Base-by-base conservation (phyloP, 2,113 vertebrate genomes). In the Macaca mulatta region DNA sequence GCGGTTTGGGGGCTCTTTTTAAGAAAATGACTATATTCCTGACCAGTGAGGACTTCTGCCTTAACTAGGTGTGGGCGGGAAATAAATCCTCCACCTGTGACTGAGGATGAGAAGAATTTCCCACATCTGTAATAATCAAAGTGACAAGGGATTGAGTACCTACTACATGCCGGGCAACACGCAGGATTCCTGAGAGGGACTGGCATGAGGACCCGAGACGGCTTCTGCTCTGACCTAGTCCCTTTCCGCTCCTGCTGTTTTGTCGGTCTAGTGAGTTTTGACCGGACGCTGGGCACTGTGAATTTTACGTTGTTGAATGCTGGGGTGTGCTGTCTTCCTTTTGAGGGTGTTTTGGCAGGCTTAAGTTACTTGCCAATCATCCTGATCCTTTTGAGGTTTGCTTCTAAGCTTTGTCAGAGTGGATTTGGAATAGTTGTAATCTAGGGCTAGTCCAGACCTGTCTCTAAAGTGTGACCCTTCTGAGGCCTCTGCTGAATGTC, bases 111-210 rank as follows among this genome's bases (percentile, higher is more conserved):
- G 77, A 74, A 91, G 45, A 69, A 50, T 32, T 57, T 22, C 70
- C 48, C 14, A 50, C 8, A 8, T 4, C 5, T 0, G 1, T 3
- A 18, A n/a, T 32, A 4, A 20, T 50, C 18, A 22, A 38, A 43
- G 67, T 0, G 70, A 74, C 16, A 25, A 20, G 13, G 35, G 23
- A 1, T 1, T 30, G 69, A 48, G 43, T 1, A 30, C 52, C 25
- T 1, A 11, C 12, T 4, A 3, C 6, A 0, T 38, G 45, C 75
- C 35, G 16, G 79, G 35, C 3, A 14, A 22, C 2, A 3, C 1
- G 12, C 14, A 59, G 43, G 69, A 27, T 27, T 11, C 22, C 16
- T 75, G 3, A 57, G 5, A 40, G 70, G 4, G 11, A 10, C 23
- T 14, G 83, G 84, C 57, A 32, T 18, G 69, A 40, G 55, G 38